Percentiles rank a stretch among this genome's conserved stretches.
phyloP scores from a whole-genome alignment of 2,888 invertebrate genomes.

The Abscondita cerata region DNA sequence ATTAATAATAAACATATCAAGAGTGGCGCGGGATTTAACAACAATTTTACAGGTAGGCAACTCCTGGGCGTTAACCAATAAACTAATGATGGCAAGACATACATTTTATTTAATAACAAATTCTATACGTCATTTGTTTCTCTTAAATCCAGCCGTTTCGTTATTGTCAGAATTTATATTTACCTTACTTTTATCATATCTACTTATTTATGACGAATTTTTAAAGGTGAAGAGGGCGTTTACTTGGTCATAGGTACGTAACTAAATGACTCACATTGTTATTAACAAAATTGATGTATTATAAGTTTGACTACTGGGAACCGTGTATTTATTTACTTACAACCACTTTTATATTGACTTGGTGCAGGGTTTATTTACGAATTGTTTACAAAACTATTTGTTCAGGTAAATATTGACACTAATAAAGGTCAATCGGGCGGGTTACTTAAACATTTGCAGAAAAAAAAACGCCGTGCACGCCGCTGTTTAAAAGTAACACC shows the following conservation, averaged over 20 bases:
- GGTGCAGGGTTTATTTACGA: neutral
- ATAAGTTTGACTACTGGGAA: neutral
- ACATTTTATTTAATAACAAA: no score
- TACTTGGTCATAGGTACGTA: neutral
- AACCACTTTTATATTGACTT: neutral
- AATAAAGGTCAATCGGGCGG: neutral
- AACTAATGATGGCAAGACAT: neutral
- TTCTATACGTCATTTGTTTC: no score
- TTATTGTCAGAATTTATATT: no score
- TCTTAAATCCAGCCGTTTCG: no score
- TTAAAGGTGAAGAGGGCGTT: neutral
- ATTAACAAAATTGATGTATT: neutral
- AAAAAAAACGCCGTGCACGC: neutral
- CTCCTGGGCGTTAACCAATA: slow-evolving; percentile 34
- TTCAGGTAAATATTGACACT: neutral
- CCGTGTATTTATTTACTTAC: neutral
- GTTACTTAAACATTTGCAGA: neutral
- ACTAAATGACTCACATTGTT: neutral
- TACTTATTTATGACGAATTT: neutral
- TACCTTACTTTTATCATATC: neutral
- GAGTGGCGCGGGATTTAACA: slow-evolving; percentile 30
- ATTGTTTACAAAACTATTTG: neutral
- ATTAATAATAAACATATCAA: slow-evolving; percentile 18
- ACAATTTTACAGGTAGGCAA: slow-evolving; percentile 33
- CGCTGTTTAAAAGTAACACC: slow-evolving; percentile 19